Evolutionary conservation across 2,113 vertebrate genomes (phyloP), one percentile per base, ranked within the genome.

Genomic region (Vidua chalybeata): DNA sequence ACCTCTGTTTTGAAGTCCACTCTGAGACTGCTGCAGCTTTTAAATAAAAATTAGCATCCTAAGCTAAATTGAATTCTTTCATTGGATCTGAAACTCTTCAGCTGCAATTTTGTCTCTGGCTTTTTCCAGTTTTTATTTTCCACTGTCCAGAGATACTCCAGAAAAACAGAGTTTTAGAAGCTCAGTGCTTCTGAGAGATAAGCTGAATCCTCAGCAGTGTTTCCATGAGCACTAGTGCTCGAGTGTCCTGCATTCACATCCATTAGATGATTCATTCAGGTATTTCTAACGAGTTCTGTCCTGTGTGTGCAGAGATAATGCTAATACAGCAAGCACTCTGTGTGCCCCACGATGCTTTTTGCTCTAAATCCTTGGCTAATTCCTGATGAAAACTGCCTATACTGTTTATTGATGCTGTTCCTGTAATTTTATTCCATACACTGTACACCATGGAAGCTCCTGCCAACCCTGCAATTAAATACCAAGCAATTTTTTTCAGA

Each of bases 221-320:
- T 95, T 94, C 76, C 79, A 49, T 72, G 68, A 94, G 75, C 82
- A 49, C 72, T 77, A 63, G 78, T 8, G 35, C 90, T 88, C 0
- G 0, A 67, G 66, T 81, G 90, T 84, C 72, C 79, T 89, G 24
- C 76, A 33, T 75, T 63, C 79, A 37, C 87, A 94, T 58, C 61
- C 88, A 72, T 88, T 90, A 83, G 64, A 37, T 94, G 94, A 95
- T 88, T 94, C 78, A 91, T 95, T 94, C 79, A 73, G 79, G 84
- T 95, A 16, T 93, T 91, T 93, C 69, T 89, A 88, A 80, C 0
- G 0, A 88, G 82, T 51, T 31, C 59, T 66, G 79, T 74, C 76
- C 92, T 94, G 72, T 86, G 93, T 84, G 78, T 72, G 71, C 82
- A 78, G 93, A 96, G 89, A 96, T 96, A 97, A 82, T 86, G 59